Conservation (phyloP, 2,113 vertebrate species). For the Caranx ignobilis region DNA sequence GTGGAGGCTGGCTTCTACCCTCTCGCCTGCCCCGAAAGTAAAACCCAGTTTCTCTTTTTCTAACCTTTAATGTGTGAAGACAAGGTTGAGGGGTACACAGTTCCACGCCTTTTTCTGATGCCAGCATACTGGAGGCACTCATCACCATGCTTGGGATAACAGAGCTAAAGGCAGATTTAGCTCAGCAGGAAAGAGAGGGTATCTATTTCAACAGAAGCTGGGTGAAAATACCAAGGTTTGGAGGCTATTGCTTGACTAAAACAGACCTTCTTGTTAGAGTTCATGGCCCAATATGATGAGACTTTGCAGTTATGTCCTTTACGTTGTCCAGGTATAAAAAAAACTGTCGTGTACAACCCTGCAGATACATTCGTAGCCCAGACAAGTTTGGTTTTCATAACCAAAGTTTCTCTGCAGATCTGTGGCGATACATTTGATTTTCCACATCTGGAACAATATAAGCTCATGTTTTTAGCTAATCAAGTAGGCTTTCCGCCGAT, state of each 20-base stretch:
- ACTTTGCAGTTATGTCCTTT: not conserved
- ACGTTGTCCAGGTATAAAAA: not conserved
- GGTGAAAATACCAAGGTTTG: not conserved
- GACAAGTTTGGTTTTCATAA: not conserved
- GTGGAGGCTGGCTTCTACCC: slow-evolving; percentile 7
- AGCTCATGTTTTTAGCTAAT: not conserved
- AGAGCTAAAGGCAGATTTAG: slow-evolving; percentile 14
- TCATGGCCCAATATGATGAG: not conserved
- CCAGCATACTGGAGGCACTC: slow-evolving; percentile 37
- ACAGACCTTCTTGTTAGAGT: not conserved
- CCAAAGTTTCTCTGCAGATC: not conserved
- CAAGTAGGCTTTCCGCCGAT: not conserved
- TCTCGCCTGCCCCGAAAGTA: slow-evolving; percentile 27
- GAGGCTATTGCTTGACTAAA: not conserved
- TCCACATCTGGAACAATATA: too few relatives aligned
- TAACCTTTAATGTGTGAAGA: slow-evolving; percentile 34
- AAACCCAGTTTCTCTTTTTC: slow-evolving; percentile 14
- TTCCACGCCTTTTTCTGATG: slow-evolving; percentile 57
- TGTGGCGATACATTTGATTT: not conserved
- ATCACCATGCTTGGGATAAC: not conserved
- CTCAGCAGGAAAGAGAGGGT: not conserved
- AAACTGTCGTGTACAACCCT: not conserved
- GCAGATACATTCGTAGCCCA: too few relatives aligned
- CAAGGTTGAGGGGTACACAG: slow-evolving; percentile 26
- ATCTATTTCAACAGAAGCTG: not conserved